These are phyloP conservation scores for Heterochromis multidens DNA, from an alignment of 2,113 vertebrate genomes.

Conservation along the genomic window DNA sequence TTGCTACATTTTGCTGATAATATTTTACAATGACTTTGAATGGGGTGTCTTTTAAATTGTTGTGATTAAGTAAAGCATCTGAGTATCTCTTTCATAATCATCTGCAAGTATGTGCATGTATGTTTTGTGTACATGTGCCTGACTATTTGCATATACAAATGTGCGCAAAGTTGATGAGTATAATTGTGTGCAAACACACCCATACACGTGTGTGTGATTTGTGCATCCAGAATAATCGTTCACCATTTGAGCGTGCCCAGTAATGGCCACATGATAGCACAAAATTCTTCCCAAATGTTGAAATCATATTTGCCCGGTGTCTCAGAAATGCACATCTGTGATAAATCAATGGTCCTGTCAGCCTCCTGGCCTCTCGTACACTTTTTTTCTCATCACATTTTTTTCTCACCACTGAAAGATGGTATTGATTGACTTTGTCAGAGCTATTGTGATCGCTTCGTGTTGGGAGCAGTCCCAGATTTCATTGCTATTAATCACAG, in stretches of 20 bases:
- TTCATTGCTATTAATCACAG: conserved; percentile 76
- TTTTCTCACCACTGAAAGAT: conserved; percentile 50
- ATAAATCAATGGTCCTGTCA: conserved; percentile 54
- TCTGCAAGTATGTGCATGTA: not conserved
- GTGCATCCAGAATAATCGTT: conserved; percentile 19
- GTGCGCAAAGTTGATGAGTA: not conserved
- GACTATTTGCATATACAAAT: not conserved
- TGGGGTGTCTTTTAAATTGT: not conserved
- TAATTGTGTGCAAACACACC: not conserved
- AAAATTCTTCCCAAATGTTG: conserved; percentile 69
- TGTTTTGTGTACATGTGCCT: not conserved
- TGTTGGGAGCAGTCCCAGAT: conserved; percentile 58
- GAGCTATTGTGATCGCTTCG: conserved; percentile 56
- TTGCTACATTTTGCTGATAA: not conserved
- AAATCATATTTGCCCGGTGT: conserved; percentile 31
- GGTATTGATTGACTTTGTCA: conserved; percentile 59
- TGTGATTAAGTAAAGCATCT: not conserved
- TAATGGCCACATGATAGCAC: conserved; percentile 59
- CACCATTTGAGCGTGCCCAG: conserved; percentile 31
- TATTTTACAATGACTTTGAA: not conserved
- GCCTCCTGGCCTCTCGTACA: conserved; percentile 26
- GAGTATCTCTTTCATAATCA: not conserved
- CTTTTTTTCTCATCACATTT: conserved; percentile 34
- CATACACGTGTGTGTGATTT: not conserved
- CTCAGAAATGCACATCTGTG: conserved; percentile 65